phyloP scores from a whole-genome alignment of 2,888 invertebrate species.

The Habroteleia sp. region DNA sequence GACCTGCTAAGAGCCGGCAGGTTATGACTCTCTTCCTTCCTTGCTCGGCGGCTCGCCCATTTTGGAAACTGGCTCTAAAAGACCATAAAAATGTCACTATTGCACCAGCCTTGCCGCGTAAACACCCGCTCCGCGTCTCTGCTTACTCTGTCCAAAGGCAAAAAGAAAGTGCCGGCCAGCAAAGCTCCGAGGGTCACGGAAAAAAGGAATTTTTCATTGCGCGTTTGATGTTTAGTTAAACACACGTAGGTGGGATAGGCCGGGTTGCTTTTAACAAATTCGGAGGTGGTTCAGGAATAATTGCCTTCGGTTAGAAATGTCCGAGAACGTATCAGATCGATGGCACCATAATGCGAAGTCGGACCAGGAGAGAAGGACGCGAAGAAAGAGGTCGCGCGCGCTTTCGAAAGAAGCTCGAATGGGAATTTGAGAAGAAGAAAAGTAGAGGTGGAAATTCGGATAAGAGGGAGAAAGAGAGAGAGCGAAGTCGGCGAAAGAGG shows the following conservation, averaged over 20 bases:
- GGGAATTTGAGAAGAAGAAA: constrained; percentile 9
- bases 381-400: constrained; percentile 55
- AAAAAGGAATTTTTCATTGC: background rate
- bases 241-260: background rate
- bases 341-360: constrained; percentile 74
- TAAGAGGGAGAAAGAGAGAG: too few species aligned
- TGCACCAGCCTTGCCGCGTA: constrained; percentile 1
- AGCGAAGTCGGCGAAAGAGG: background rate
- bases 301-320: constrained; percentile 64
- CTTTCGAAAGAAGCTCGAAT: background rate
- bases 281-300: constrained; percentile 17
- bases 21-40: constrained; percentile 13
- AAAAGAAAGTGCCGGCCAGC: background rate
- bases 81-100: constrained; percentile 14
- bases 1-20: constrained; percentile 50
- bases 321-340: constrained; percentile 74
- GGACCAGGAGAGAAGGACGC: constrained; percentile 72
- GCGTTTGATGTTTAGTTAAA: background rate
- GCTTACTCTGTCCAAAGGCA: background rate
- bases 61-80: constrained; percentile 12
- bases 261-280: background rate
- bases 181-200: background rate
- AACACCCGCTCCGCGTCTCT: background rate
- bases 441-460: constrained; percentile 9
- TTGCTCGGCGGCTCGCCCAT: background rate